Conservation (phyloP, 2,113 vertebrate species). For the Carollia perspicillata region DNA sequence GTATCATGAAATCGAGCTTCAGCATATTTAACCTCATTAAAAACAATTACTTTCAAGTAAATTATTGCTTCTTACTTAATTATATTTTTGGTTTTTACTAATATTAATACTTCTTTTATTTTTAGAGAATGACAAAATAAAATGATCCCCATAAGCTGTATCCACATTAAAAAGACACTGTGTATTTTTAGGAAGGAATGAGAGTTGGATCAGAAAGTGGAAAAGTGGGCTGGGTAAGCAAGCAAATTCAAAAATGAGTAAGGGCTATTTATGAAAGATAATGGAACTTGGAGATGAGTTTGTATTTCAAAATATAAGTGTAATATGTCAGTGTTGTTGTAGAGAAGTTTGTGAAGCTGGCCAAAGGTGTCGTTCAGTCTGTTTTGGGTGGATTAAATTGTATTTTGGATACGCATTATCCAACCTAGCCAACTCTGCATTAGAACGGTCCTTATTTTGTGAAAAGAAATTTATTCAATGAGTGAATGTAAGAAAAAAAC, state of each 20-base stretch:
- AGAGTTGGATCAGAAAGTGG: background rate
- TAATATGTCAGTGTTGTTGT: background rate
- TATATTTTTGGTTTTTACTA: background rate
- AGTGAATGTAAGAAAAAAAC: background rate
- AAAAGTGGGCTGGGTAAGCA: background rate
- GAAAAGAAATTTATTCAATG: background rate
- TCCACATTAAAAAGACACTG: background rate
- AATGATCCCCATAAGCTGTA: background rate
- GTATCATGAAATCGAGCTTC: background rate
- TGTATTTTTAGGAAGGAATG: background rate
- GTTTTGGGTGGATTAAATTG: background rate
- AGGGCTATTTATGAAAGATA: background rate
- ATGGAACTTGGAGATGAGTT: background rate
- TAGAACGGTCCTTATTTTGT: background rate
- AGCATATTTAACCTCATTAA: background rate
- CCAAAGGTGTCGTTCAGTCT: background rate
- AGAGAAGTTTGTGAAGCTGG: background rate
- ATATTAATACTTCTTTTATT: background rate
- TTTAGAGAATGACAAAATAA: background rate
- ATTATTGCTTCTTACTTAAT: background rate
- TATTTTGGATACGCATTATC: background rate
- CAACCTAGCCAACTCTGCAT: background rate
- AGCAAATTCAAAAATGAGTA: background rate
- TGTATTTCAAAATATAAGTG: background rate
- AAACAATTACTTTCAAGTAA: background rate